phyloP scores from a whole-genome alignment of 2,113 vertebrate species.

The Xerus inauris region DNA sequence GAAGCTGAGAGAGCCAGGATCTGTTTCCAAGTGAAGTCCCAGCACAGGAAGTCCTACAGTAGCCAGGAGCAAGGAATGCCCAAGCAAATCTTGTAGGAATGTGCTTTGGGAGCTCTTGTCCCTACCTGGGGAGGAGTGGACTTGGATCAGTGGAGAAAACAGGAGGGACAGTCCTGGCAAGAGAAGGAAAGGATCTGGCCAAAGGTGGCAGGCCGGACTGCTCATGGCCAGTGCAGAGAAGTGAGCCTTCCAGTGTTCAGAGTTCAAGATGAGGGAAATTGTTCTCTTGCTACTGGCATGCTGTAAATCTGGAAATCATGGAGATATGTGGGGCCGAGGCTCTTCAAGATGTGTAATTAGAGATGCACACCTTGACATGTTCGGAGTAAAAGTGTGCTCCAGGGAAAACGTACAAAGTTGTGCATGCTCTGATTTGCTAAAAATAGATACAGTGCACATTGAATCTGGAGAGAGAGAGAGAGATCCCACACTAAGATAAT shows the following conservation, averaged over 20 bases:
- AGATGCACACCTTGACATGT: not conserved
- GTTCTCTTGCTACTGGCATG: not conserved
- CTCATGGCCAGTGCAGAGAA: not conserved
- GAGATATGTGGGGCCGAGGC: not conserved
- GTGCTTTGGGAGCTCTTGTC: not conserved
- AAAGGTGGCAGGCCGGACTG: not conserved
- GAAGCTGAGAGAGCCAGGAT: not conserved
- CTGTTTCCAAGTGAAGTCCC: not conserved
- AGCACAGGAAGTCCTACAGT: not conserved
- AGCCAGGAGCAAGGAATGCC: not conserved
- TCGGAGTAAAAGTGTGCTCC: not conserved
- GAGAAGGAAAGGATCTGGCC: not conserved
- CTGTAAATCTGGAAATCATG: not conserved
- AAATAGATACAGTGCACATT: constrained; percentile 53
- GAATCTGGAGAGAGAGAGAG: not conserved
- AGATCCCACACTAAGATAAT: not conserved
- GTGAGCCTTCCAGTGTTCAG: no score
- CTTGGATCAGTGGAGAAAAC: not conserved
- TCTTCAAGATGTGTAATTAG: not conserved
- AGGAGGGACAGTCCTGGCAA: not conserved
- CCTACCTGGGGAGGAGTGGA: not conserved
- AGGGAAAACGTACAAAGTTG: constrained; percentile 11
- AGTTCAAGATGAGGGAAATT: not conserved
- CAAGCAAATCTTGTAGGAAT: not conserved
- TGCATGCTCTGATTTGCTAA: constrained; percentile 38